Percentiles rank a stretch among this genome's conserved stretches.
These are phyloP conservation scores for Gobio occitaniae DNA, from an alignment of 2,797 vertebrate genomes.

Conservation along the genomic window DNA sequence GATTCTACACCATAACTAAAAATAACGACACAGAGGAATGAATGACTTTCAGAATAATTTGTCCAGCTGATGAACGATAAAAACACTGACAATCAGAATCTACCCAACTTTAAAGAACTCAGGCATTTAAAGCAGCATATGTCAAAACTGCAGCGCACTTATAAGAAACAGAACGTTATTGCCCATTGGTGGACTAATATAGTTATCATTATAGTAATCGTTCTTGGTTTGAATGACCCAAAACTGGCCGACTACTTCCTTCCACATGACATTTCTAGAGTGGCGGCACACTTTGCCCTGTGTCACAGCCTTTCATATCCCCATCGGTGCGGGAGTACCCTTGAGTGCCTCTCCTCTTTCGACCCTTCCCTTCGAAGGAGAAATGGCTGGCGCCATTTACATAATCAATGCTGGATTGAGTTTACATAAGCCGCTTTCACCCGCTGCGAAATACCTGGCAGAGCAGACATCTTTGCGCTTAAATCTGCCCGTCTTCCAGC, in stretches of 20 bases:
- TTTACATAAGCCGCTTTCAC: constrained; percentile 51
- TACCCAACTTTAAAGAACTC: too few relatives aligned
- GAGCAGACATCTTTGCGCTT: constrained; percentile 33
- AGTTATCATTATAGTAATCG: neutral
- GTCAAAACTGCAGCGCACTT: neutral
- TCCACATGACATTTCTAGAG: constrained; percentile 8
- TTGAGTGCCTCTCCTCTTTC: constrained; percentile 21
- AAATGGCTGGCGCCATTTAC: constrained; percentile 48
- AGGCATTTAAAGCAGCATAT: too few relatives aligned
- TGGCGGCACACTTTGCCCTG: constrained; percentile 9
- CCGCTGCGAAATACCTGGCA: constrained; percentile 35
- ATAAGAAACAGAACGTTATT: neutral
- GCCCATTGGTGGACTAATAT: neutral
- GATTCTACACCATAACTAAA: neutral
- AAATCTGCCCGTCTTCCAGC: constrained; percentile 22
- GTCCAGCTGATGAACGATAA: neutral
- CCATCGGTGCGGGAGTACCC: constrained; percentile 12
- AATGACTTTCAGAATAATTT: neutral
- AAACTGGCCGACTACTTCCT: neutral
- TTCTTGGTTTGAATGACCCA: neutral
- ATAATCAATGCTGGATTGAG: constrained; percentile 53
- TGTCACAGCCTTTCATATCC: constrained; percentile 32
- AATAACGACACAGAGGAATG: neutral
- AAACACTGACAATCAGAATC: neutral
- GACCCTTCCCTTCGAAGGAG: constrained; percentile 3